Base-by-base conservation (phyloP, 2,888 invertebrate species). In the Sinotaia quadrata region DNA sequence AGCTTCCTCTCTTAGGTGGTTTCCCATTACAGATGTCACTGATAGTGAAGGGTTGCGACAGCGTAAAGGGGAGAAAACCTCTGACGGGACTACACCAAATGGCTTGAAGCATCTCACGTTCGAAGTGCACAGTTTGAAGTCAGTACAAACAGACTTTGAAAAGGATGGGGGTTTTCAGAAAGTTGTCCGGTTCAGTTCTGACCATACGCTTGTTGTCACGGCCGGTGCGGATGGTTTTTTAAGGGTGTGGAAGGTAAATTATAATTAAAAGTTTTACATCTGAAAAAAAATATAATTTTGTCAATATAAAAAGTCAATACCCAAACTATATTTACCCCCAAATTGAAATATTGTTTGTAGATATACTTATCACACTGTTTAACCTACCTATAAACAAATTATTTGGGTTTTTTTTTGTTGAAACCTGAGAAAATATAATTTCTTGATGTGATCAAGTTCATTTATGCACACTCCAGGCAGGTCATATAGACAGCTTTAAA, bases 181-280 rank as follows among this genome's bases (percentile, higher is more conserved):
- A 86, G 94, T 95, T 68, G 95, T 96, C 18, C 91, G 93, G 63
- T 92, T 95, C 78, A 93, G 93, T 81, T 91, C 91, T 51, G 92
- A 92, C 85, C 93, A 94, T 10, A 93, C 92, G 81, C 85, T 94
- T 33, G 93, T 98, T 92, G 95, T 94, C 0, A 97, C 97, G 0
- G 97, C 96, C 54, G 97, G 97, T 34, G 93, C 94, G 0, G 97
- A 98, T 89, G 95, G 96, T 4, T 91, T 92, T 82, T 90, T 98
- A 37, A 91, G 96, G 67, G 89, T 97, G 12, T 98, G 97, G 97
- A 91, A 92, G 81, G 88, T 88, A 73, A 49, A 69, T 62, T 18
- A 27, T 29, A 49, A 18, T 56, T 15, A 18, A 49, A 15, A 33
- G 21, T 4, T n/a, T 5, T n/a, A 2, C 15, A 31, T 33, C 33